Evolutionary conservation across 23 tunicate species (phyloP).

Genomic region (Diplosoma virens): DNA sequence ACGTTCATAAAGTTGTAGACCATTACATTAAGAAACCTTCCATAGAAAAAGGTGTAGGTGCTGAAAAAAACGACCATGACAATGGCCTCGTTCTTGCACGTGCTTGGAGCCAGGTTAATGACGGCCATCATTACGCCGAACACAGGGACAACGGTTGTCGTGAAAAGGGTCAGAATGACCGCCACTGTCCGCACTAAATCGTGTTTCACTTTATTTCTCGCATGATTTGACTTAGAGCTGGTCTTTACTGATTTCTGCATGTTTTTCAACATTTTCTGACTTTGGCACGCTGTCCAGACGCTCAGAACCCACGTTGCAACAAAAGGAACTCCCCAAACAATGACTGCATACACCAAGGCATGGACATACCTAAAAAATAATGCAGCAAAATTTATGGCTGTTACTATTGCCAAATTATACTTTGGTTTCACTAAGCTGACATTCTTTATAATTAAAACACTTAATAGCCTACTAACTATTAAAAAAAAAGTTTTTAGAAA

Average conservation of each 20-base stretch:
- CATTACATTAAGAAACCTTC: conserved; percentile 71
- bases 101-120: background rate
- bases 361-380: conserved; percentile 50
- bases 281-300: conserved; percentile 40
- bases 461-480: too few relatives aligned
- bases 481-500: too few relatives aligned
- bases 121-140: conserved; percentile 32
- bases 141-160: conserved; percentile 67
- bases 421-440: too few relatives aligned
- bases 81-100: conserved; percentile 11
- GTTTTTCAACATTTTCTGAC: conserved; percentile 50
- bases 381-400: too few relatives aligned
- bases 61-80: conserved; percentile 31
- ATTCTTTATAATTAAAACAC: too few relatives aligned
- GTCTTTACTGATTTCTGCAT: conserved; percentile 39
- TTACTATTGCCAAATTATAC: too few relatives aligned
- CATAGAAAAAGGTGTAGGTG: conserved; percentile 35
- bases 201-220: conserved; percentile 39
- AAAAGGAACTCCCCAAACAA: conserved; percentile 90
- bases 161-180: conserved; percentile 56
- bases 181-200: conserved; percentile 63
- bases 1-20: conserved; percentile 83
- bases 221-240: conserved; percentile 16
- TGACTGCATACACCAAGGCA: conserved; percentile 55
- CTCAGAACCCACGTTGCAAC: conserved; percentile 80